Evolutionary conservation across 2,888 invertebrate species (phyloP), one percentile per base, ranked within the genome.

Genomic region (Dione vanillae): DNA sequence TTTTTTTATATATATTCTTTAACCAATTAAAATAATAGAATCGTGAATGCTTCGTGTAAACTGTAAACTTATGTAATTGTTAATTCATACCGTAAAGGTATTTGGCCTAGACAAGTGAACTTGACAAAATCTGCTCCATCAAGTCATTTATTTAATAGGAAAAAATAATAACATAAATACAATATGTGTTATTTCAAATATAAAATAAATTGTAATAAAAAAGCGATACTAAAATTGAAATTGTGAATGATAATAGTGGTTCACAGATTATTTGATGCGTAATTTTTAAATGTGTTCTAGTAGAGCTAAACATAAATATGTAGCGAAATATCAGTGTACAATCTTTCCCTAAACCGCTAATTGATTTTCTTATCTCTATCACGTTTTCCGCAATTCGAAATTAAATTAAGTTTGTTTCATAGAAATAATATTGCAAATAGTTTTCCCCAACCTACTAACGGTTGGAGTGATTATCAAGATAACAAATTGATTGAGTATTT

Each of bases 41-140:
- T 64, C 64, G 49, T 64, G 19, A 45, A 65, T 65, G 40, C 41
- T 70, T n/a, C 43, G 51, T 45, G 45, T 65, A 56, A 64, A 64
- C 51, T 58, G 61, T 67, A 58, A 72, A 62, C 69, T 73, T 76
- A 75, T 71, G 72, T 71, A 76, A 76, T 74, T 62, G 70, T 49
- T 70, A 65, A 72, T 61, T 70, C 58, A 71, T 49, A 68, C 49
- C 70, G 72, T 75, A 69, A 69, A 72, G 70, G 67, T 70, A 69
- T 72, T 61, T 69, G 70, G 62, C 73, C 70, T 70, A 73, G 73
- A 73, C 52, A 68, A 49, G 16, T 71, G 69, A 73, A 71, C 73
- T 75, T 75, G 71, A 73, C 27, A 68, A 62, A 71, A 58, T 43
- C 67, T 45, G 11, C 27, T 47, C 20, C 43, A 35, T 43, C 43